Conservation (phyloP, 1,140 invertebrate genomes). For the Tetramorium simillimum region DNA sequence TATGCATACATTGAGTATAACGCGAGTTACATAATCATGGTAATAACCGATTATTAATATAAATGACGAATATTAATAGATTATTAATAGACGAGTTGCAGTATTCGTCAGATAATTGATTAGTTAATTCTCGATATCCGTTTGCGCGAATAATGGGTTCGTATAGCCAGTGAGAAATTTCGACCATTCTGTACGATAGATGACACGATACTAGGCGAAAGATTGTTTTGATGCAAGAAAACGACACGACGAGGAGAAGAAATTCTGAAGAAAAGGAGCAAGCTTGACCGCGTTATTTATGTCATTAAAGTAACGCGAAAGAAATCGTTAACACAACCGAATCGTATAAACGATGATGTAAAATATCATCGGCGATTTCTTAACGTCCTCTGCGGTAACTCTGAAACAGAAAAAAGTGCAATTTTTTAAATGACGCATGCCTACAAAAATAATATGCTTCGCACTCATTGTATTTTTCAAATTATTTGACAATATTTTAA, state of each 20-base stretch:
- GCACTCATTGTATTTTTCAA: background rate
- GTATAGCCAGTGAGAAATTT: background rate
- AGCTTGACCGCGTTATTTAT: background rate
- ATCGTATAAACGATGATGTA: background rate
- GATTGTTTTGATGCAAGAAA: background rate
- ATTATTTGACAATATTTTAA: slow-evolving; percentile 10
- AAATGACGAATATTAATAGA: background rate
- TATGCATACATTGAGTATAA: background rate
- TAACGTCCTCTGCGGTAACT: background rate
- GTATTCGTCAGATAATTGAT: background rate
- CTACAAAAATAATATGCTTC: background rate
- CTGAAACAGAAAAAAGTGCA: background rate
- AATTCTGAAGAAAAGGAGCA: background rate
- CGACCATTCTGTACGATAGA: background rate
- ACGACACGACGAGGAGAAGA: too few species aligned
- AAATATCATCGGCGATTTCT: background rate
- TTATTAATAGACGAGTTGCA: slow-evolving; percentile 5
- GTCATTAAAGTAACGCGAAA: background rate
- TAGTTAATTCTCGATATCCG: background rate
- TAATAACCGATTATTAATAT: background rate
- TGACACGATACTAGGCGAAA: background rate
- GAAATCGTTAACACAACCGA: background rate
- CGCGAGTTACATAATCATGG: background rate
- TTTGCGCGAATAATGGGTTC: background rate
- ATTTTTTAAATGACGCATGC: background rate